These are phyloP conservation scores for Actenoides lindsayi DNA, from an alignment of 2,113 vertebrate species.

Conservation along the genomic window DNA sequence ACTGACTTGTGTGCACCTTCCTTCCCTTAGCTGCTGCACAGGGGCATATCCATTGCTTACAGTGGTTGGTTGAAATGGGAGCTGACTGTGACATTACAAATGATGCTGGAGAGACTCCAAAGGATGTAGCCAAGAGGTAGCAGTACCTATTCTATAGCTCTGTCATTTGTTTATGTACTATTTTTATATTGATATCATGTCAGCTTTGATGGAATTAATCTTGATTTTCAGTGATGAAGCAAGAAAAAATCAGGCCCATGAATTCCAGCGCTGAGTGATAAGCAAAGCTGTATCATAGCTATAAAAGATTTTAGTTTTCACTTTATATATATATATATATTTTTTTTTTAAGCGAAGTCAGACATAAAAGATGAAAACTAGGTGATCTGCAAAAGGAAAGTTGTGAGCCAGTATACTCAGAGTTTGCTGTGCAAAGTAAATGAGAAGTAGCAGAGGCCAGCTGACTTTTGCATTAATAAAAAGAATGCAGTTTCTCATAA, in stretches of 20 bases:
- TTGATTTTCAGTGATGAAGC: not conserved
- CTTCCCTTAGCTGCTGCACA: constrained; percentile 75
- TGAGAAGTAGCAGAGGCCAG: not conserved
- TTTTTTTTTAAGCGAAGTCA: not conserved
- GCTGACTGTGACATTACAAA: constrained; percentile 77
- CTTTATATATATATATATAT: not conserved
- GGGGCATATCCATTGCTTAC: constrained; percentile 78
- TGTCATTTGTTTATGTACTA: not conserved
- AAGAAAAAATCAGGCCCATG: not conserved
- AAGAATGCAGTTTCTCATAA: not conserved
- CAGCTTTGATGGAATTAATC: not conserved
- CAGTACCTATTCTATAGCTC: not conserved
- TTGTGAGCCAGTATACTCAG: not conserved
- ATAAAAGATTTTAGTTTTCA: not conserved
- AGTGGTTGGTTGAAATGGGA: constrained; percentile 81
- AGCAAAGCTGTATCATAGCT: not conserved
- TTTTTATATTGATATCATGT: not conserved
- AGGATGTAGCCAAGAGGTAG: constrained; percentile 83
- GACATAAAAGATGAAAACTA: not conserved
- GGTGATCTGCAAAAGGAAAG: not conserved
- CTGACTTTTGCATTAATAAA: not conserved
- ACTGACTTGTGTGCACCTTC: not conserved
- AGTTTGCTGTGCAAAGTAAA: not conserved
- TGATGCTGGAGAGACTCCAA: constrained; percentile 78
- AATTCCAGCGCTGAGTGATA: not conserved